Percentiles rank a stretch among this genome's conserved stretches.
Conservation (phyloP, 2,888 invertebrate genomes). For the Atherix ibis region DNA sequence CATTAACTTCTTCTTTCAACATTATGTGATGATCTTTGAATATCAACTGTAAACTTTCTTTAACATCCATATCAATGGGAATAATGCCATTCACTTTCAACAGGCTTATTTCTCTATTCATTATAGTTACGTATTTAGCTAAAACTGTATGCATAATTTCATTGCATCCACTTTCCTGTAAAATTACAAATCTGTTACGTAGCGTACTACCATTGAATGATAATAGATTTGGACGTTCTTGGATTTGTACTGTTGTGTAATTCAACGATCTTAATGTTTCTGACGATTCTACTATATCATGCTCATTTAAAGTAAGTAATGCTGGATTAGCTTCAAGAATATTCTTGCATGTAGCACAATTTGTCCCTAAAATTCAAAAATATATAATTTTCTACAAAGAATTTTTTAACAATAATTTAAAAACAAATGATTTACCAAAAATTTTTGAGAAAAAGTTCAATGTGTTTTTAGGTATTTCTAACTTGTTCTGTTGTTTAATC, state of each 20-base stretch:
- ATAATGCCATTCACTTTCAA: conserved; percentile 32
- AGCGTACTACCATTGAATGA: conserved; percentile 39
- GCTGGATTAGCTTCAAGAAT: conserved; percentile 22
- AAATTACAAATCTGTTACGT: conserved; percentile 43
- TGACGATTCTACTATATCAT: conserved; percentile 20
- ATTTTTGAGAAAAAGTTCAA: too few species aligned
- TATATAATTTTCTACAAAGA: too few species aligned
- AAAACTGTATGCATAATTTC: conserved; percentile 27
- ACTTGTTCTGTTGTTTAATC: too few species aligned
- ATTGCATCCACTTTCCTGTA: conserved; percentile 44
- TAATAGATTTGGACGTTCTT: conserved; percentile 39
- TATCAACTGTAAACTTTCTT: conserved; percentile 21
- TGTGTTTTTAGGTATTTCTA: too few species aligned
- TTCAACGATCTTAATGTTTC: conserved; percentile 22
- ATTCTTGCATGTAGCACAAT: too few species aligned
- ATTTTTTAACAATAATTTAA: too few species aligned
- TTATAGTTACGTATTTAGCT: conserved; percentile 26
- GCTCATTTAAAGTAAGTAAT: conserved; percentile 19
- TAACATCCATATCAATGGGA: conserved; percentile 27
- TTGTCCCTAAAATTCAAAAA: too few species aligned
- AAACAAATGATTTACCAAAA: too few species aligned
- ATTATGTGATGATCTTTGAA: conserved; percentile 17
- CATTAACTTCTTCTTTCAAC: conserved; percentile 12
- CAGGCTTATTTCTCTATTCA: conserved; percentile 23
- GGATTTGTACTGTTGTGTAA: conserved; percentile 37